These are phyloP conservation scores for Polymixis lichenea DNA, from an alignment of 2,888 invertebrate species.

Conservation along the genomic window DNA sequence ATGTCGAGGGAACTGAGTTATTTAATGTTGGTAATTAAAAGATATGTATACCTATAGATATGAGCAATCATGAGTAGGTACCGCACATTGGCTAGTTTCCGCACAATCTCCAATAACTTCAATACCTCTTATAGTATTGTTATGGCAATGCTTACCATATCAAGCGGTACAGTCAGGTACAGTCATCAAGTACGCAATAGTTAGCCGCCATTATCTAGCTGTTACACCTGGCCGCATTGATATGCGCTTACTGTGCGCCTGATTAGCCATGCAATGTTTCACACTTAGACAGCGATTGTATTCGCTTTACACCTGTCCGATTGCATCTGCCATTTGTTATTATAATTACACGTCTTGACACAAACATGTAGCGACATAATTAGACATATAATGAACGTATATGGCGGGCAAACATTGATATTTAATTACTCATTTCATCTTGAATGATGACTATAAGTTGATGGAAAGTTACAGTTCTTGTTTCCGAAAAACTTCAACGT, in stretches of 20 bases:
- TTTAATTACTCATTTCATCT: conserved; percentile 21
- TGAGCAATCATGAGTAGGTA: conserved; percentile 1
- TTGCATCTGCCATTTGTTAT: conserved; percentile 62
- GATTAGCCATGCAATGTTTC: conserved; percentile 80
- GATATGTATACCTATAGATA: not conserved
- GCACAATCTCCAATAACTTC: conserved; percentile 25
- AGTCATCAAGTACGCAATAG: conserved; percentile 69
- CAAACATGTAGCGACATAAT: conserved; percentile 18
- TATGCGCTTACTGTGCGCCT: conserved; percentile 79
- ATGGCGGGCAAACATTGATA: conserved; percentile 13
- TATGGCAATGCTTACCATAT: conserved; percentile 60
- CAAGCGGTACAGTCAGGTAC: conserved; percentile 70
- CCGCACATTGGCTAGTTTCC: conserved; percentile 7
- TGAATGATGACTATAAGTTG: conserved; percentile 13
- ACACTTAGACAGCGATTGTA: conserved; percentile 76
- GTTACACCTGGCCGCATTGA: conserved; percentile 83
- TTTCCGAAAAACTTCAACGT: conserved; percentile 13
- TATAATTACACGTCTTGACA: conserved; percentile 58
- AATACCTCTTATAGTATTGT: conserved; percentile 39
- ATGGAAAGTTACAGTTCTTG: conserved; percentile 14
- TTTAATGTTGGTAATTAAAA: conserved; percentile 8
- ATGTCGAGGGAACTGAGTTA: not conserved
- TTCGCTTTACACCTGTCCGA: conserved; percentile 72
- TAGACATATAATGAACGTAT: conserved; percentile 5
- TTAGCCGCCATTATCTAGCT: conserved; percentile 76